Evolutionary conservation across 2,888 invertebrate species (phyloP), one percentile per base, ranked within the genome.

Genomic region (Therioaphis trifolii): DNA sequence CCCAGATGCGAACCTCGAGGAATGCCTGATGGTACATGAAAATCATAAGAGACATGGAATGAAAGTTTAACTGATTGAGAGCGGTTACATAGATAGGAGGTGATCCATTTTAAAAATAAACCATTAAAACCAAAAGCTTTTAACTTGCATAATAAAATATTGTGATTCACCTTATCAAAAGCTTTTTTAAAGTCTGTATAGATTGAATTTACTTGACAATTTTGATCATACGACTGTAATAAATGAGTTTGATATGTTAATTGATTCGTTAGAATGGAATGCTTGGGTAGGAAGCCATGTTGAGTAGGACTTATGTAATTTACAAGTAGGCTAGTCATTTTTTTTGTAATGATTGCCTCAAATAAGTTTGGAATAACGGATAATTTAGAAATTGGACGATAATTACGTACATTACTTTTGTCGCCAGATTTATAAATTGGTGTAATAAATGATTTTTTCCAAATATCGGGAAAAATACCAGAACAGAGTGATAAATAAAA

Each of bases 1-100:
- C 55, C n/a, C 88, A 75, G 24, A 4, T 75, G 75, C 0, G 15
- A 58, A 58, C 55, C 15, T 76, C 7, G 29, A n/a, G 40, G 12
- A 40, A 61, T 5, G 24, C 5, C 61, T n/a, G 40, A 21, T 2
- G 58, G n/a, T 43, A 76, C 24, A 2, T 40, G 61, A 63, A 76
- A 43, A 43, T 40, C 12, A 43, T 58, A 7, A 40, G 24, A 61
- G 35, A 21, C 58, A 76, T 24, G 14, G 11, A 63, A 21, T 76
- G 7, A 40, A 21, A 76, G 4, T 40, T 61, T 7, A 24, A 76
- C 15, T 46, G 5, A 15, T 7, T 21, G 76, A 18, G 40, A 61
- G 29, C 15, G 24, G 61, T 61, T n/a, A 61, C 21, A 43, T 61
- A 40, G 15, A 2, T 61, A 61, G 27, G 27, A 43, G 24, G 21